A percentile compares a stretch with the other conserved stretches of the same genome.
Evolutionary conservation across 2,113 vertebrate species (phyloP).

Genomic region (Galbula dea): DNA sequence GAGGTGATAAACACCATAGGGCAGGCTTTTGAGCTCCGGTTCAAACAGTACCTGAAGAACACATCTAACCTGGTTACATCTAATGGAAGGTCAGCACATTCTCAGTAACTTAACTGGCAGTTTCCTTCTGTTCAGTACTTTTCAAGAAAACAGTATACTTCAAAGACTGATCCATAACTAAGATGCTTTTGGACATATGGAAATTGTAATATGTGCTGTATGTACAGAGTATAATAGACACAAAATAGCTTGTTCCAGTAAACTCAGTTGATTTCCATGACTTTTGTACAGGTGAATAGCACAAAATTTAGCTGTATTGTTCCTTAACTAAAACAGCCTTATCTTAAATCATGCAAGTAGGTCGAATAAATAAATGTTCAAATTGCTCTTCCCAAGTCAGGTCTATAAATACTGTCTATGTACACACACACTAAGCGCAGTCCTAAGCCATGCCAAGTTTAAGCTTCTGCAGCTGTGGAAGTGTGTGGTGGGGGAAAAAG

Average conservation of each 20-base stretch:
- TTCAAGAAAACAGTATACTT: not conserved
- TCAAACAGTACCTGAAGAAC: conserved; percentile 87
- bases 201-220: not conserved
- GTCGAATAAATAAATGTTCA: not conserved
- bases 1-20: conserved; percentile 90
- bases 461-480: not conserved
- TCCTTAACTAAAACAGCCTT: not conserved
- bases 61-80: conserved; percentile 70
- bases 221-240: not conserved
- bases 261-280: not conserved
- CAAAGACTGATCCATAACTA: not conserved
- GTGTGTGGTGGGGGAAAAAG: not conserved
- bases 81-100: conserved; percentile 80
- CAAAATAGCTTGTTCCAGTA: not conserved
- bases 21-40: conserved; percentile 90
- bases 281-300: not conserved
- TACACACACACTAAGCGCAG: not conserved
- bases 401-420: not conserved
- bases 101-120: not conserved
- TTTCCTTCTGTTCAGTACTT: not conserved
- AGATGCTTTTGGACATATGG: not conserved
- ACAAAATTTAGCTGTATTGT: not conserved
- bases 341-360: not conserved
- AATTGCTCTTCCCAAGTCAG: not conserved
- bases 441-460: not conserved